Conservation (phyloP, 2,113 vertebrate genomes). For the Cyphomyrus discorhynchus region DNA sequence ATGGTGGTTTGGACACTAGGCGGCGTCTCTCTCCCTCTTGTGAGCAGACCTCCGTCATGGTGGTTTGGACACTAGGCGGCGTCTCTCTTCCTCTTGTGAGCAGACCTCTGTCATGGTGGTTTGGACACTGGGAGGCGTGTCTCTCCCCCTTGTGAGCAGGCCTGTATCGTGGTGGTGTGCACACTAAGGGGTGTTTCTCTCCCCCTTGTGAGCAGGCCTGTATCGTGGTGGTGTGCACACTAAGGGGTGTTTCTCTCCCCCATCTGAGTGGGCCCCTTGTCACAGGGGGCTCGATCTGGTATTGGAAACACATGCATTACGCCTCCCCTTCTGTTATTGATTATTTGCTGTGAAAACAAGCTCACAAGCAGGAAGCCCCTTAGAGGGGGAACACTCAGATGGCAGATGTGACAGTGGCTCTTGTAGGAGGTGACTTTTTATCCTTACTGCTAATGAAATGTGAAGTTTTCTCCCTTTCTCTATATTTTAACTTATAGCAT, state of each 20-base stretch:
- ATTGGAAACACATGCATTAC: slow-evolving; percentile 21
- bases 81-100: background rate
- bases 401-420: background rate
- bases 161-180: background rate
- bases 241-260: background rate
- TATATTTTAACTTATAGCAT: background rate
- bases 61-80: background rate
- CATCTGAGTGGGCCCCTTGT: background rate
- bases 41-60: background rate
- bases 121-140: accelerated
- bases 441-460: background rate
- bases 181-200: background rate
- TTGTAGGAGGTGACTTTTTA: background rate
- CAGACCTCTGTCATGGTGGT: background rate
- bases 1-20: background rate
- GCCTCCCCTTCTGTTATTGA: slow-evolving; percentile 22
- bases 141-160: background rate
- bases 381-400: slow-evolving; percentile 8
- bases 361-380: slow-evolving; percentile 21
- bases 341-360: slow-evolving; percentile 32
- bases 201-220: background rate
- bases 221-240: background rate
- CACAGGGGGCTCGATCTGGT: background rate
- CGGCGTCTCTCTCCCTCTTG: background rate
- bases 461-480: background rate